Evolutionary conservation across 2,888 invertebrate species (phyloP).

Genomic region (Bellardia bayeri): DNA sequence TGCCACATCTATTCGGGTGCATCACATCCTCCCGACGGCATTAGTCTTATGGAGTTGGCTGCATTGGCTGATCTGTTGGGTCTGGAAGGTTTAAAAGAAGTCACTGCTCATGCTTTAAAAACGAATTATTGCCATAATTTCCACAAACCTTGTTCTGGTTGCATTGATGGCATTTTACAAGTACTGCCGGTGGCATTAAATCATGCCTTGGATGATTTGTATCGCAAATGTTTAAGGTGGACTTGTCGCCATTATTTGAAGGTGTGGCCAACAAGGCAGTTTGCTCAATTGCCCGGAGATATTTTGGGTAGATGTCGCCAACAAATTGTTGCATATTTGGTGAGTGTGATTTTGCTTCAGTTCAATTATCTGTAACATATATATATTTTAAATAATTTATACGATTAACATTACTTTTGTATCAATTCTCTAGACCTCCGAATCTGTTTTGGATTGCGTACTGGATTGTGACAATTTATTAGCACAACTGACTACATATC

Average conservation of each 20-base stretch:
- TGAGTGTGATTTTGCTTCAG: slow-evolving; percentile 78
- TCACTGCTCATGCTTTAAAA: slow-evolving; percentile 94
- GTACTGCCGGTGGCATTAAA: slow-evolving; percentile 93
- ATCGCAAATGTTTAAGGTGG: slow-evolving; percentile 94
- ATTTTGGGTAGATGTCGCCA: slow-evolving; percentile 93
- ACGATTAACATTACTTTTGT: neutral
- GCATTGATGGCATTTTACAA: slow-evolving; percentile 94
- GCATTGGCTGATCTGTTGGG: slow-evolving; percentile 95
- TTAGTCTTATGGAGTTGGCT: slow-evolving; percentile 93
- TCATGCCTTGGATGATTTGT: slow-evolving; percentile 94
- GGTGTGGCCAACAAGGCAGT: slow-evolving; percentile 96
- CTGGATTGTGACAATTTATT: slow-evolving; percentile 93
- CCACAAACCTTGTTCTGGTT: slow-evolving; percentile 96
- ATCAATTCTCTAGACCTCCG: slow-evolving; percentile 86
- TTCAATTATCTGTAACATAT: no score
- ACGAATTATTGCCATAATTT: slow-evolving; percentile 97
- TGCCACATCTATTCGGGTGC: slow-evolving; percentile 98
- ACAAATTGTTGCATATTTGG: slow-evolving; percentile 92
- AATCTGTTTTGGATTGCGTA: slow-evolving; percentile 92
- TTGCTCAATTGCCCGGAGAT: slow-evolving; percentile 93
- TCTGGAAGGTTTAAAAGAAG: slow-evolving; percentile 95
- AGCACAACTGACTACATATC: slow-evolving; percentile 90
- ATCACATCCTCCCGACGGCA: slow-evolving; percentile 93
- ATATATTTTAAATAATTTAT: no score
- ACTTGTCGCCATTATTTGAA: slow-evolving; percentile 93